Conservation (phyloP, 1,140 invertebrate species). For the Bombus huntii region DNA sequence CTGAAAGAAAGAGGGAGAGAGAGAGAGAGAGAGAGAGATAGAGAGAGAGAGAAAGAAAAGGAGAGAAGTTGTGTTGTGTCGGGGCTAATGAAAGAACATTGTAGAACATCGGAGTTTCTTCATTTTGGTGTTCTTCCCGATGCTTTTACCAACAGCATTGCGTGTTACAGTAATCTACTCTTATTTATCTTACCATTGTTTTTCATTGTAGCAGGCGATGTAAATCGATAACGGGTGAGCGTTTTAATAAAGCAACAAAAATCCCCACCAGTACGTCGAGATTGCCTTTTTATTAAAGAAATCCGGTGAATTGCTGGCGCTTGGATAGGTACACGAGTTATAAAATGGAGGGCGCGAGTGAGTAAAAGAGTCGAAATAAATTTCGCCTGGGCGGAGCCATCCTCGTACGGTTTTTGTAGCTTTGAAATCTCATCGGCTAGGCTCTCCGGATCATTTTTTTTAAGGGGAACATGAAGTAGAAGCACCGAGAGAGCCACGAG, state of each 20-base stretch:
- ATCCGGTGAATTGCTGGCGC: neutral
- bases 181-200: neutral
- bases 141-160: conserved; percentile 10
- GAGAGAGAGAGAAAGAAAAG: neutral
- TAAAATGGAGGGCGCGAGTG: neutral
- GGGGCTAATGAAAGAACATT: conserved; percentile 11
- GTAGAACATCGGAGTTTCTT: neutral
- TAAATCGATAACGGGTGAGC: conserved; percentile 2
- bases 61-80: neutral
- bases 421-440: conserved; percentile 31
- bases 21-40: neutral
- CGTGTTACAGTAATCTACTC: neutral
- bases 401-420: conserved; percentile 14
- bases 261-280: neutral
- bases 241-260: neutral
- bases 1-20: neutral
- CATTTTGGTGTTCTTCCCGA: neutral
- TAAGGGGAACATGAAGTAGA: neutral
- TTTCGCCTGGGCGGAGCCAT: neutral
- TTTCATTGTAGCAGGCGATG: neutral
- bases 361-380: conserved; percentile 19
- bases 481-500: neutral
- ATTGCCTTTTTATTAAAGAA: neutral
- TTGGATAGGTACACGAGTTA: neutral
- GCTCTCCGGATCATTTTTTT: conserved; percentile 12